Evolutionary conservation across 2,888 invertebrate genomes (phyloP).

Genomic region (Mesopsocus fuscifrons): DNA sequence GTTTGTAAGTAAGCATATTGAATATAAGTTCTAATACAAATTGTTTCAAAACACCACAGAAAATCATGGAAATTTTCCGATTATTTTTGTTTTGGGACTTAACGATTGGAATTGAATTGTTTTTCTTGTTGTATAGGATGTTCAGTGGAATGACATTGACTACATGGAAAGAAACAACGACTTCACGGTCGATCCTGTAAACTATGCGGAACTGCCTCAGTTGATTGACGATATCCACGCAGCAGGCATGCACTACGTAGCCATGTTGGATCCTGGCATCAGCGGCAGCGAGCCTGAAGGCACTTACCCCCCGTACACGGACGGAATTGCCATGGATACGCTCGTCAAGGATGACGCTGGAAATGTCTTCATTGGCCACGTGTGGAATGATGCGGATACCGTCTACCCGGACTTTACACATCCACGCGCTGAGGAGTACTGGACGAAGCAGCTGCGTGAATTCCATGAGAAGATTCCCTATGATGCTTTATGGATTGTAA

Average conservation of each 20-base stretch:
- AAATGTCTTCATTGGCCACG: constrained; percentile 44
- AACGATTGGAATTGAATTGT: no score
- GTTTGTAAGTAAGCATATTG: constrained; percentile 35
- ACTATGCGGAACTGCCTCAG: neutral
- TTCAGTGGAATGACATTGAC: constrained; percentile 72
- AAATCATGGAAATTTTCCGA: no score
- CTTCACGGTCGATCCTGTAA: constrained; percentile 43
- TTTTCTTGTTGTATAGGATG: constrained; percentile 37
- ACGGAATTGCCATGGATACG: constrained; percentile 45
- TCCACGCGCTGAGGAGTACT: constrained; percentile 45
- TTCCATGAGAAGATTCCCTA: constrained; percentile 41
- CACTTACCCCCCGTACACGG: constrained; percentile 50
- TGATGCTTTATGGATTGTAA: constrained; percentile 69
- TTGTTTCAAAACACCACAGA: no score
- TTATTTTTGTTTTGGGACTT: no score
- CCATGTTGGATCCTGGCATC: constrained; percentile 41
- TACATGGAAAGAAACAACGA: constrained; percentile 64
- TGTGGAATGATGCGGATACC: constrained; percentile 50
- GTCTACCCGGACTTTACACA: constrained; percentile 71
- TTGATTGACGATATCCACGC: neutral
- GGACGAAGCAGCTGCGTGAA: constrained; percentile 43
- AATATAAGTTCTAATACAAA: no score
- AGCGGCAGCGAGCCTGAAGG: constrained; percentile 43
- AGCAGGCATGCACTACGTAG: neutral
- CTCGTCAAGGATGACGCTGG: constrained; percentile 49